These are phyloP conservation scores for Ramphastos sulfuratus DNA, from an alignment of 2,113 vertebrate genomes.

Conservation along the genomic window DNA sequence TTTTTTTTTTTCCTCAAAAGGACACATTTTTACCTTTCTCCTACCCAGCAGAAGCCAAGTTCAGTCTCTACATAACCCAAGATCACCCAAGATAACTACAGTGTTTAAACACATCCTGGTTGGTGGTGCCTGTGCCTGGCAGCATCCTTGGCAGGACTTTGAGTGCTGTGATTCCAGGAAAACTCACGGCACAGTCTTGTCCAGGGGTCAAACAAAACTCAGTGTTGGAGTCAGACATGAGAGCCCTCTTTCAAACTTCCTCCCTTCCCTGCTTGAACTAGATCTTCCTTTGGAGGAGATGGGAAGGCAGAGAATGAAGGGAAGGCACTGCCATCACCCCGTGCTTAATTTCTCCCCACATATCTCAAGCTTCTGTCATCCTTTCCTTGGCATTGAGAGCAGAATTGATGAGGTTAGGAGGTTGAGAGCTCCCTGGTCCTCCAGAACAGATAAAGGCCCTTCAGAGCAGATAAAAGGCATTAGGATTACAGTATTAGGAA, in stretches of 20 bases:
- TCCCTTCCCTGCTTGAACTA: background rate
- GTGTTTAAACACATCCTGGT: background rate
- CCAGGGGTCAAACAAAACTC: background rate
- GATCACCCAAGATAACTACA: fast-evolving
- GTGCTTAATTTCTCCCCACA: background rate
- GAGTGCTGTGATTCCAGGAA: background rate
- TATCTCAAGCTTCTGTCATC: background rate
- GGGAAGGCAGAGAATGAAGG: background rate
- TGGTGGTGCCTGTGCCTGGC: background rate
- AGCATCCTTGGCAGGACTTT: background rate
- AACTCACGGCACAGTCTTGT: background rate
- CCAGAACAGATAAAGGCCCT: background rate
- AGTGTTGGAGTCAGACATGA: background rate
- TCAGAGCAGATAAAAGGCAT: background rate
- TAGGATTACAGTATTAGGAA: background rate
- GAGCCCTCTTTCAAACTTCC: background rate
- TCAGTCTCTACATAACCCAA: background rate
- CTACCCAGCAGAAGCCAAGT: background rate
- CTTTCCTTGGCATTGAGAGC: background rate
- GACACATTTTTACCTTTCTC: background rate
- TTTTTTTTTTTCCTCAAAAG: background rate
- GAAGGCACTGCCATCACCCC: background rate
- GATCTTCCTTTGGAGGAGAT: background rate
- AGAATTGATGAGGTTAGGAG: background rate
- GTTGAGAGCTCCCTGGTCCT: background rate